A percentile compares a stretch with the other conserved stretches of the same genome.
These are phyloP conservation scores for Mirza zaza DNA, from an alignment of 2,113 vertebrate species.

Conservation along the genomic window DNA sequence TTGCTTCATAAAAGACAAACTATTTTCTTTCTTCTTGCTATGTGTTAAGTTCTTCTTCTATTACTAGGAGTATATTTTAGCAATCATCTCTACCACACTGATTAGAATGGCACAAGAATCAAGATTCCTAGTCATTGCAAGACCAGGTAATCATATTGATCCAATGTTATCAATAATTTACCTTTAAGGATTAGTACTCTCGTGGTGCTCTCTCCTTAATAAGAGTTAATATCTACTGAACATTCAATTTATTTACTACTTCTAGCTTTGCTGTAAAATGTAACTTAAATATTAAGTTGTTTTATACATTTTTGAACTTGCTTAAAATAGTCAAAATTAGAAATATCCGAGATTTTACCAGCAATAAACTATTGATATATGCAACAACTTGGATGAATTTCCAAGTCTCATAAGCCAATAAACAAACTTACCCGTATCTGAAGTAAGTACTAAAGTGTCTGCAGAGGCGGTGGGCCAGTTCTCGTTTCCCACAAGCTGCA, in stretches of 20 bases:
- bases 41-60: not conserved
- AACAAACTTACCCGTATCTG: slow-evolving; percentile 89
- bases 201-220: not conserved
- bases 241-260: not conserved
- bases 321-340: not conserved
- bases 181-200: not conserved
- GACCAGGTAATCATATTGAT: not conserved
- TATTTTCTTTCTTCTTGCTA: not conserved
- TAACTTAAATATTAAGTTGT: not conserved
- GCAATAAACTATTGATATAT: not conserved
- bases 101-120: not conserved
- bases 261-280: not conserved
- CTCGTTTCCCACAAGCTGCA: slow-evolving; percentile 90
- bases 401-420: not conserved
- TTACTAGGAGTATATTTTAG: not conserved
- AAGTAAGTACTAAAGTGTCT: slow-evolving; percentile 90
- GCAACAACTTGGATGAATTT: not conserved
- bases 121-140: not conserved
- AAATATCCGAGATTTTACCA: not conserved
- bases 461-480: slow-evolving; percentile 91
- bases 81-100: not conserved
- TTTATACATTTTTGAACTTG: not conserved
- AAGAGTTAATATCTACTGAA: not conserved
- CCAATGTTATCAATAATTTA: not conserved
- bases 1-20: not conserved